These are phyloP conservation scores for Abramis brama DNA, from an alignment of 2,113 vertebrate genomes.

Conservation along the genomic window DNA sequence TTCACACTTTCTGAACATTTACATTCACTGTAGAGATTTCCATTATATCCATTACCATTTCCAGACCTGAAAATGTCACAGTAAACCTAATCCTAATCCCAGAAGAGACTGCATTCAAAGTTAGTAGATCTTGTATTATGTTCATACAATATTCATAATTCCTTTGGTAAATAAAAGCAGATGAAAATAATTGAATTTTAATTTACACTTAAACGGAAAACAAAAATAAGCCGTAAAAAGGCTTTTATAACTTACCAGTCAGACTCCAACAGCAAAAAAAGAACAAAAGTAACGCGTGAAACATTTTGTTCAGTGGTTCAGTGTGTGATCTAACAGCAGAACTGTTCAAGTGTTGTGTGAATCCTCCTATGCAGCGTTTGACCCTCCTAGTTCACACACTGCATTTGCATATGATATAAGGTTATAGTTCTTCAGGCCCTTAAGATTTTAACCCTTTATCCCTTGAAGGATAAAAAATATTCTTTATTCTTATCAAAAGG, in stretches of 20 bases:
- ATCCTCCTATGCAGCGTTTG: too few relatives aligned
- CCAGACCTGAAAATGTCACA: neutral
- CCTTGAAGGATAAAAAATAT: neutral
- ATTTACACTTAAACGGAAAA: too few relatives aligned
- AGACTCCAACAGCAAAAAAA: too few relatives aligned
- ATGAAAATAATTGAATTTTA: neutral
- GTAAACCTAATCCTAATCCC: neutral
- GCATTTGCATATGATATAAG: neutral
- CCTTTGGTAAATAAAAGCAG: neutral
- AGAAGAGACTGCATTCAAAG: neutral
- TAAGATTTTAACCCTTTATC: neutral
- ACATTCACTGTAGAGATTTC: neutral
- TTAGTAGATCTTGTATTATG: neutral
- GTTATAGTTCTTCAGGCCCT: neutral
- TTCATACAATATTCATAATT: neutral
- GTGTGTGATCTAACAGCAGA: too few relatives aligned
- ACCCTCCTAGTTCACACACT: neutral
- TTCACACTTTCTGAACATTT: neutral
- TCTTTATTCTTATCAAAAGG: neutral
- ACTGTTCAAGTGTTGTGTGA: too few relatives aligned
- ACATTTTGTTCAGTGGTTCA: too few relatives aligned
- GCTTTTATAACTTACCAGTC: too few relatives aligned
- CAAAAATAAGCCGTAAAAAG: too few relatives aligned
- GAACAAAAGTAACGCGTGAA: too few relatives aligned
- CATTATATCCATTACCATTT: neutral